phyloP scores from a whole-genome alignment of 2,888 invertebrate genomes.

The Smittia aterrima region DNA sequence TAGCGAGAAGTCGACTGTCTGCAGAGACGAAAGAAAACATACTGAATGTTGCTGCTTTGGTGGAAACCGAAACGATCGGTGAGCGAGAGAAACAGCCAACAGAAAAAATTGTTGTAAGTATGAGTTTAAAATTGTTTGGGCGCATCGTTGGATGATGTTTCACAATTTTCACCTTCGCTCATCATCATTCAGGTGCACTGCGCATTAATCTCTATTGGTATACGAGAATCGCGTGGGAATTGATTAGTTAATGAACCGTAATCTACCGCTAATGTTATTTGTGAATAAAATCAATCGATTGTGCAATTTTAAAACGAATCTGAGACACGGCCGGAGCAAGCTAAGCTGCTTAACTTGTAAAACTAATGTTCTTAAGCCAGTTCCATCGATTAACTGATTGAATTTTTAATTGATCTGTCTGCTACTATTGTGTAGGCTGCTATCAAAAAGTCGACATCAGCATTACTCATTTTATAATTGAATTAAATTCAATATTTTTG shows the following conservation, averaged over 20 bases:
- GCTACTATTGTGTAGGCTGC: background rate
- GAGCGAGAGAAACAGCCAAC: constrained; percentile 22
- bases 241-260: constrained; percentile 39
- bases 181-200: constrained; percentile 3
- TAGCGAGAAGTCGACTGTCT: background rate
- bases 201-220: background rate
- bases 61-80: constrained; percentile 24
- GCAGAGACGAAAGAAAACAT: constrained; percentile 21
- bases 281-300: constrained; percentile 5
- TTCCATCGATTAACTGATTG: background rate
- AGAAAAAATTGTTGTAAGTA: background rate
- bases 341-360: background rate
- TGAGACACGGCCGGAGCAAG: background rate
- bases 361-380: background rate
- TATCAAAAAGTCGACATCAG: background rate
- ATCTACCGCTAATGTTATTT: constrained; percentile 11
- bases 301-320: background rate
- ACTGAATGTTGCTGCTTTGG: constrained; percentile 23
- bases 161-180: background rate
- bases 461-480: background rate
- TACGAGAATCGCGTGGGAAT: constrained; percentile 8
- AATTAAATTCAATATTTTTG: background rate
- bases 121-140: background rate
- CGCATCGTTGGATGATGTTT: background rate
- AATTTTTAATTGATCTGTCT: background rate